Base-by-base conservation (phyloP, 2,113 vertebrate genomes). In the Tenrec ecaudatus region DNA sequence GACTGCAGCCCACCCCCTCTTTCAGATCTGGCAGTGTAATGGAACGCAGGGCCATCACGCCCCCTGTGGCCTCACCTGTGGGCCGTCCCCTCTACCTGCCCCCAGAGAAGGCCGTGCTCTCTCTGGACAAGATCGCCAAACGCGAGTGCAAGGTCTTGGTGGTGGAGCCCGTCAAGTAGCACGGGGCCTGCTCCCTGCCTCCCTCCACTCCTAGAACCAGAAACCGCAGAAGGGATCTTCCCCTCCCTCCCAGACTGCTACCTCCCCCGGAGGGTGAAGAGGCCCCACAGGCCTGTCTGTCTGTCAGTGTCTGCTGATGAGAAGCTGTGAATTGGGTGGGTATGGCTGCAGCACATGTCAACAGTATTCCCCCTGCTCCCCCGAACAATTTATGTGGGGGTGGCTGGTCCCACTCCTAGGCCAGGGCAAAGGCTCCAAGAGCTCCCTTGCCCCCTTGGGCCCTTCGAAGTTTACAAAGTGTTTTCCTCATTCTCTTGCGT, bases 81-180 rank as follows among this genome's bases (percentile, higher is more conserved):
- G 99, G 99, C 0, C 98, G 99, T 0, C 99, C 99, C 1, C 99
- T 99, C 69, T 99, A 99, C 97, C 97, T 99, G 82, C 99, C 99
- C 5, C 98, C 98, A 0, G 99, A 99, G 95, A 98, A 98, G 53
- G 95, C 98, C 0, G 97, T 99, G 90, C 98, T 99, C 38, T 99
- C 99, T 0, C 97, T 99, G 89, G 99, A 99, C 98, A 99, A 99
- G 97, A 99, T 99, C 33, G 99, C 99, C 97, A 99, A 99, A 97
- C 98, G 99, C 1, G 99, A 99, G 96, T 99, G 99, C 96, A 99
- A 99, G 89, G 99, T 99, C 62, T 98, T 99, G 94, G 99, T 99
- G 80, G 98, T 99, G 86, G 97, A 98, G 27, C 98, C 98, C 0
- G 97, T 97, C 76, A 96, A 98, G 94, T 99, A 98, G 97, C 29